These are phyloP conservation scores for Rattus norvegicus DNA, from an alignment of 2,113 vertebrate genomes.

Conservation along the genomic window DNA sequence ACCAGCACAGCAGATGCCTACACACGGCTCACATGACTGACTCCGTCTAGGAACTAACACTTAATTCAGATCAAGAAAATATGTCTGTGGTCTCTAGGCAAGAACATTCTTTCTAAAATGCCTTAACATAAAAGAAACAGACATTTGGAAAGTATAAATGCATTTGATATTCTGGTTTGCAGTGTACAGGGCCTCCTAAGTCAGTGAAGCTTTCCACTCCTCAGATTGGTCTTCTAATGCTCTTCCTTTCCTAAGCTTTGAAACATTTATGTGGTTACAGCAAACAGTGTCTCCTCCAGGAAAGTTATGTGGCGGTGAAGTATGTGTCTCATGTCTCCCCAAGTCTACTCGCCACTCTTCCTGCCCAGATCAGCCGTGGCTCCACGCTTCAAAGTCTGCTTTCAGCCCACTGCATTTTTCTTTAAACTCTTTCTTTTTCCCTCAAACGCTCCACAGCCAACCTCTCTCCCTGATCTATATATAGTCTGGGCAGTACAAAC, in stretches of 20 bases:
- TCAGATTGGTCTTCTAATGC: neutral
- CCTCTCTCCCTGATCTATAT: neutral
- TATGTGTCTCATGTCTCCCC: neutral
- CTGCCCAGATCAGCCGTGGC: neutral
- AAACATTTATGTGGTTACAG: too few species aligned
- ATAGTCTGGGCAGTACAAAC: neutral
- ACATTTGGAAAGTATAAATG: neutral
- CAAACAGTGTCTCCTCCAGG: too few species aligned
- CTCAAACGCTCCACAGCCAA: neutral
- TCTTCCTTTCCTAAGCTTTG: neutral
- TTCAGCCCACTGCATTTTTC: neutral
- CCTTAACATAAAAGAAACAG: neutral
- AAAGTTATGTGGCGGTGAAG: neutral
- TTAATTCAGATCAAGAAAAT: neutral
- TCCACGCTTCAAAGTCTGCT: neutral
- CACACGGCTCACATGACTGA: neutral
- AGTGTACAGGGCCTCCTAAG: accelerated
- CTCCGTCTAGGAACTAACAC: neutral
- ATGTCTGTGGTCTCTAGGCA: neutral
- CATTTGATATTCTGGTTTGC: neutral
- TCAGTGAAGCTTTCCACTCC: neutral
- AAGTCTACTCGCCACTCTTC: neutral
- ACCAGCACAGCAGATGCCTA: neutral
- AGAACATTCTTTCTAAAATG: neutral
- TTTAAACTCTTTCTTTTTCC: neutral